These are phyloP conservation scores for Sebastiscus albofasciatus DNA, from an alignment of 2,797 vertebrate species.

Conservation along the genomic window DNA sequence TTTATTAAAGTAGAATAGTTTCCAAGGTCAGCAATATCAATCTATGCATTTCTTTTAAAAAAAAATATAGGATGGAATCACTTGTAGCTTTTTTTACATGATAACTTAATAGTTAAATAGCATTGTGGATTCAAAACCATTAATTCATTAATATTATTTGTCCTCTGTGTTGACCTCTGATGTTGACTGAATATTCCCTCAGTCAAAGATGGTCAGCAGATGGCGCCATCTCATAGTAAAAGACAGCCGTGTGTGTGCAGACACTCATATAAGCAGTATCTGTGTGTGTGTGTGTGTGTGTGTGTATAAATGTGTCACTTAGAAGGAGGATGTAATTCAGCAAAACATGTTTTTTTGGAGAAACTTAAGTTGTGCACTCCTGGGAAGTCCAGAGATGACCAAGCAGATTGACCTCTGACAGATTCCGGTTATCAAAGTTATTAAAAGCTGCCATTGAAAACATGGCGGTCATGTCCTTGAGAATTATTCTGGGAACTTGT, in stretches of 20 bases:
- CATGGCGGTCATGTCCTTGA: not conserved
- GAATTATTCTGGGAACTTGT: not conserved
- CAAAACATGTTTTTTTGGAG: not conserved
- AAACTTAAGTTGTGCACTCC: conserved; percentile 5
- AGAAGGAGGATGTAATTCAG: not conserved
- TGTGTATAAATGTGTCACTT: too few species aligned
- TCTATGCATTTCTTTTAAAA: not conserved
- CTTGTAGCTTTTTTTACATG: not conserved
- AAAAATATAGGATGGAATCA: not conserved
- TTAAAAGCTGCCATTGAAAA: not conserved
- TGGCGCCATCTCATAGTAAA: conserved; percentile 33
- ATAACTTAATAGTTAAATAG: not conserved
- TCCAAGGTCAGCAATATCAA: not conserved
- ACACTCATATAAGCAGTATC: not conserved
- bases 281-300: not conserved
- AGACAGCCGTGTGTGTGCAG: not conserved
- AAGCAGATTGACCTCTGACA: not conserved
- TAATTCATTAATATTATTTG: not conserved
- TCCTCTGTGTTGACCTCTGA: not conserved
- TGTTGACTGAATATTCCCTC: not conserved
- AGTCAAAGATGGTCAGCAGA: conserved; percentile 31
- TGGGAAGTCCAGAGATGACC: conserved; percentile 28
- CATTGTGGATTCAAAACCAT: not conserved
- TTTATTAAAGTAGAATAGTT: not conserved
- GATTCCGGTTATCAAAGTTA: not conserved